phyloP scores from a whole-genome alignment of 2,797 vertebrate genomes.

The Scyliorhinus canicula region DNA sequence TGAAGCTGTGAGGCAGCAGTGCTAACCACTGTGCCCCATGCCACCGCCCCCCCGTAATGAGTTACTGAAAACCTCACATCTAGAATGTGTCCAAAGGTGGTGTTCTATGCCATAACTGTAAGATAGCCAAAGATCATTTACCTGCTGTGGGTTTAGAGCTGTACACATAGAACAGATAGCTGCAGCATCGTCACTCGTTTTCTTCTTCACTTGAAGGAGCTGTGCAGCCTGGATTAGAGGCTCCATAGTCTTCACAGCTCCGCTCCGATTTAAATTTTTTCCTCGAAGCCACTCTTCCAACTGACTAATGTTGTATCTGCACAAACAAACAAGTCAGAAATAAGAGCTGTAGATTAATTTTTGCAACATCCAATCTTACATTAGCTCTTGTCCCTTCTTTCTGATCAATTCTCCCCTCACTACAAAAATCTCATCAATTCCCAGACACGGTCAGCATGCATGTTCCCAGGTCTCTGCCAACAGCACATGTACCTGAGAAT shows the following conservation, averaged over 20 bases:
- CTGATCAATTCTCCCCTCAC: not conserved
- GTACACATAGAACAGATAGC: constrained; percentile 85
- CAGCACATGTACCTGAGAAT: too few species aligned
- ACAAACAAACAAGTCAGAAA: not conserved
- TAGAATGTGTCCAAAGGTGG: not conserved
- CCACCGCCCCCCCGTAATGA: too few species aligned
- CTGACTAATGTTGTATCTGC: constrained; percentile 89
- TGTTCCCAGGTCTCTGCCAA: too few species aligned
- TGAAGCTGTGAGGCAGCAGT: too few species aligned
- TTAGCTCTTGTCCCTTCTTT: not conserved
- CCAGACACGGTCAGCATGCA: not conserved
- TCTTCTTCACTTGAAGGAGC: constrained; percentile 93
- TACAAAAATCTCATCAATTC: not conserved
- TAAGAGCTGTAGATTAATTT: not conserved
- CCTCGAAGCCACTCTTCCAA: constrained; percentile 86
- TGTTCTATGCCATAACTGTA: not conserved
- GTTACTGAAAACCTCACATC: not conserved
- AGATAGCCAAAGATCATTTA: constrained; percentile 42
- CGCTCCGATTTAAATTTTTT: constrained; percentile 76
- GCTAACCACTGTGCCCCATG: too few species aligned
- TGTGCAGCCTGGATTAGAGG: constrained; percentile 90
- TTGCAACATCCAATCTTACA: not conserved
- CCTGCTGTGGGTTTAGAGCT: constrained; percentile 71
- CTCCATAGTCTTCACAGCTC: constrained; percentile 69
- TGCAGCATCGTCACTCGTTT: constrained; percentile 77